Evolutionary conservation across 37 sponge, comb jelly and placozoan genomes (phyloP).

Genomic region (Spongia lamella): DNA sequence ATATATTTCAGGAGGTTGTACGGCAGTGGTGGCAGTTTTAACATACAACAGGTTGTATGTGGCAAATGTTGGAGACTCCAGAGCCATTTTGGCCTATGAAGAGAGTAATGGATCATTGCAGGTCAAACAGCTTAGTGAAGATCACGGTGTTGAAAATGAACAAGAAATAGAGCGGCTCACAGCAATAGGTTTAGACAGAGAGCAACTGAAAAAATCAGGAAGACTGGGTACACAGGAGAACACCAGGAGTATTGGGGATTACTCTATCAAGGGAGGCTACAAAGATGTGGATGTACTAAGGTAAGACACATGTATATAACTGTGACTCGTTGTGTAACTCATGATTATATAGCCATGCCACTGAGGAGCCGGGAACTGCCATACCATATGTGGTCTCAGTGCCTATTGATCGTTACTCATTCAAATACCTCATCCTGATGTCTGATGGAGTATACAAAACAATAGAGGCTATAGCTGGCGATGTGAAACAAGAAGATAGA

Average conservation of each 20-base stretch:
- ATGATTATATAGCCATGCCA: constrained; percentile 64
- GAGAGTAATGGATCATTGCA: constrained; percentile 19
- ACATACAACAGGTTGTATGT: constrained; percentile 68
- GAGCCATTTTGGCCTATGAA: constrained; percentile 62
- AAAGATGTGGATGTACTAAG: constrained; percentile 85
- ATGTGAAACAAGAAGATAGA: neutral
- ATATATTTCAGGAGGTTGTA: constrained; percentile 74
- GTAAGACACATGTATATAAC: constrained; percentile 35
- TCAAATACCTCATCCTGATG: constrained; percentile 76
- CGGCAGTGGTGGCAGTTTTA: constrained; percentile 79
- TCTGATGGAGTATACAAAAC: constrained; percentile 86
- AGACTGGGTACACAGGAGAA: constrained; percentile 89
- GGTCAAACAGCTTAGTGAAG: constrained; percentile 71
- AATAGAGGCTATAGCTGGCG: constrained; percentile 45
- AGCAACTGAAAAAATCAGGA: constrained; percentile 53
- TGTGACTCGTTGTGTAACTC: no score
- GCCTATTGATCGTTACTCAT: constrained; percentile 12
- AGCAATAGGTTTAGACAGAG: constrained; percentile 59
- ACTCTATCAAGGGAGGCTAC: constrained; percentile 86
- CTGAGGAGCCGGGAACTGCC: constrained; percentile 52
- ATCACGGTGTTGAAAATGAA: constrained; percentile 81
- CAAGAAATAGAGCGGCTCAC: constrained; percentile 76
- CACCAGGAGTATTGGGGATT: constrained; percentile 93
- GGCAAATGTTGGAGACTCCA: constrained; percentile 91
- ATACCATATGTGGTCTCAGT: constrained; percentile 38